Conservation (phyloP, 2,113 vertebrate species). For the Tachycineta bicolor region DNA sequence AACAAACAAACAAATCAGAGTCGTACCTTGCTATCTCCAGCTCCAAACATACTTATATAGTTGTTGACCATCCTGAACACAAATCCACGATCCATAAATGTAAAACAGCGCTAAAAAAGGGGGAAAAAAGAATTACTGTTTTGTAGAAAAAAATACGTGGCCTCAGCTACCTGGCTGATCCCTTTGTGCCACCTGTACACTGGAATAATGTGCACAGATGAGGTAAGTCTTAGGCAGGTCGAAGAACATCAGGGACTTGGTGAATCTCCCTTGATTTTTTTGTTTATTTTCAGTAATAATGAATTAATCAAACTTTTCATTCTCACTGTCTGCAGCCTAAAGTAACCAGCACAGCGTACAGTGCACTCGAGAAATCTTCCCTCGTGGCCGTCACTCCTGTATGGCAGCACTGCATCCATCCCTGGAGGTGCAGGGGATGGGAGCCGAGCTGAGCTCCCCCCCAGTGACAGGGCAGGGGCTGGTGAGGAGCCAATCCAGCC, state of each 20-base stretch:
- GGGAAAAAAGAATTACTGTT: neutral
- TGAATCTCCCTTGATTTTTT: neutral
- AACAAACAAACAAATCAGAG: neutral
- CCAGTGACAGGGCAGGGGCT: neutral
- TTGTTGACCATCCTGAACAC: constrained; percentile 92
- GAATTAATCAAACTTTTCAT: neutral
- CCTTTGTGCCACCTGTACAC: neutral
- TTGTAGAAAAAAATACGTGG: neutral
- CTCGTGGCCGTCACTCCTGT: neutral
- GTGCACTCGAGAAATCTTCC: neutral
- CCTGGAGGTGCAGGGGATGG: neutral
- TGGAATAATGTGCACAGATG: neutral
- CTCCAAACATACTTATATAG: constrained; percentile 92
- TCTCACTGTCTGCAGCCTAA: neutral
- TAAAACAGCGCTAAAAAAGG: constrained; percentile 87
- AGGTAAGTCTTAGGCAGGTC: neutral
- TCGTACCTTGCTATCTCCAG: constrained; percentile 89
- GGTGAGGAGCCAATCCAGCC: neutral
- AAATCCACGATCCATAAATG: constrained; percentile 95
- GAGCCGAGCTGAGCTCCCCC: neutral
- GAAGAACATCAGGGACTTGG: neutral
- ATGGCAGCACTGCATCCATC: neutral
- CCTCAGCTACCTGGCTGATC: neutral
- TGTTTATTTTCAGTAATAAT: neutral
- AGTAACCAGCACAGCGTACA: neutral